Percentiles rank a stretch among this genome's conserved stretches.
These are phyloP conservation scores for Macropodus opercularis DNA, from an alignment of 2,797 vertebrate species.

Conservation along the genomic window DNA sequence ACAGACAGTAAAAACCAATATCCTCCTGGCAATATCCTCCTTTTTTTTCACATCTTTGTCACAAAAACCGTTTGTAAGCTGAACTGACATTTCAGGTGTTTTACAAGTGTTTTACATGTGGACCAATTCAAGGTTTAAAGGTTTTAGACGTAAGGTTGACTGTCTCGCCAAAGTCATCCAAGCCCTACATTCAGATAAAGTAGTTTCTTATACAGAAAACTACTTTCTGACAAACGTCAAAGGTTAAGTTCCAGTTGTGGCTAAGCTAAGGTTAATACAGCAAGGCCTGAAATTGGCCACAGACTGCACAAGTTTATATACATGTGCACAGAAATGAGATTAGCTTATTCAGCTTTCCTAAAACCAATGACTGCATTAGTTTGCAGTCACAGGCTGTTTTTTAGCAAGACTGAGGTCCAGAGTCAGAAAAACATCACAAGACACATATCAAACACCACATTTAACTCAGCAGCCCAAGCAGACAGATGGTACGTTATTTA, in stretches of 20 bases:
- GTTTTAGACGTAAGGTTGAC: background rate
- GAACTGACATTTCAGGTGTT: slow-evolving; percentile 29
- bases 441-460: slow-evolving; percentile 54
- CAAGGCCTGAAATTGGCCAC: background rate
- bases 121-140: too few species aligned
- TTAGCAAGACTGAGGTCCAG: slow-evolving; percentile 39
- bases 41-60: slow-evolving; percentile 26
- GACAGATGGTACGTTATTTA: slow-evolving; percentile 19
- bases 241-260: too few species aligned
- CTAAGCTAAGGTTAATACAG: slow-evolving; percentile 9
- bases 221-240: too few species aligned
- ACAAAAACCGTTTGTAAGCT: slow-evolving; percentile 28
- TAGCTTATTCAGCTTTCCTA: slow-evolving; percentile 64
- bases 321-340: slow-evolving; percentile 60
- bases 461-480: slow-evolving; percentile 6
- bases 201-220: too few species aligned
- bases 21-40: slow-evolving; percentile 28
- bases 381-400: slow-evolving; percentile 61
- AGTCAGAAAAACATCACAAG: slow-evolving; percentile 68
- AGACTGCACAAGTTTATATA: slow-evolving; percentile 33
- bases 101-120: background rate
- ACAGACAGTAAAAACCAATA: slow-evolving; percentile 34
- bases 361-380: slow-evolving; percentile 69
- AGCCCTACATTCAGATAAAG: too few species aligned
- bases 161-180: too few species aligned